Percentiles rank a stretch among this genome's conserved stretches.
Evolutionary conservation across 2,888 invertebrate genomes (phyloP).

Genomic region (Yponomeuta sedellus): DNA sequence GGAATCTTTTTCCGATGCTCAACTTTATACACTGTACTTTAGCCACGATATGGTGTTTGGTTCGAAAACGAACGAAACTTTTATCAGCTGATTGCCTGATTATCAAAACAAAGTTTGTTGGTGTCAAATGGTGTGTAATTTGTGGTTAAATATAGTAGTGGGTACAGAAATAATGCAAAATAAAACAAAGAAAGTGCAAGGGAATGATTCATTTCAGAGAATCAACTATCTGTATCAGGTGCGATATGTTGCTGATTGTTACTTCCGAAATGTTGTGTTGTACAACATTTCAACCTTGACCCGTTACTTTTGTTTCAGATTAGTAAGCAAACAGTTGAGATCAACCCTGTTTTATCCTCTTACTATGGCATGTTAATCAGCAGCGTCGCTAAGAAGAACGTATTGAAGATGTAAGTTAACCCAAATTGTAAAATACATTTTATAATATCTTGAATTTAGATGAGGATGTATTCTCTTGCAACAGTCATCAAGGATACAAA

Average conservation of each 20-base stretch:
- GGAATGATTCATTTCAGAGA: conserved; percentile 81
- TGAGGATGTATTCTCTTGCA: neutral
- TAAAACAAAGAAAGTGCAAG: conserved; percentile 74
- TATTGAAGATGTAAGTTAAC: conserved; percentile 73
- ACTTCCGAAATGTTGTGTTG: too few species aligned
- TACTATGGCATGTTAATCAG: conserved; percentile 74
- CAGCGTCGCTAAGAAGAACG: conserved; percentile 77
- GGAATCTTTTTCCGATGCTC: too few species aligned
- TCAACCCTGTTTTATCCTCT: conserved; percentile 60
- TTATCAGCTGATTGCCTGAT: conserved; percentile 13
- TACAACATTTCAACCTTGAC: too few species aligned
- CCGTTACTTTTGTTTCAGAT: conserved; percentile 43
- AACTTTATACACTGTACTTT: too few species aligned
- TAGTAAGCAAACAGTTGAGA: conserved; percentile 59
- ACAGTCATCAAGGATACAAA: neutral
- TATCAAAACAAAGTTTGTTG: neutral
- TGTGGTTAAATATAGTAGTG: too few species aligned
- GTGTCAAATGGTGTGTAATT: too few species aligned
- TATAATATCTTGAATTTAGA: neutral
- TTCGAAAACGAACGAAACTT: conserved; percentile 9
- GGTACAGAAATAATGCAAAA: neutral
- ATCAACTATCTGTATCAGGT: conserved; percentile 84
- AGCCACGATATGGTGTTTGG: too few species aligned
- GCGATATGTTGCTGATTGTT: conserved; percentile 23
- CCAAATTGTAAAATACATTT: neutral